Percentiles rank a stretch among this genome's conserved stretches.
phyloP scores from a whole-genome alignment of 2,797 vertebrate species.

The Gambusia yucatana region DNA sequence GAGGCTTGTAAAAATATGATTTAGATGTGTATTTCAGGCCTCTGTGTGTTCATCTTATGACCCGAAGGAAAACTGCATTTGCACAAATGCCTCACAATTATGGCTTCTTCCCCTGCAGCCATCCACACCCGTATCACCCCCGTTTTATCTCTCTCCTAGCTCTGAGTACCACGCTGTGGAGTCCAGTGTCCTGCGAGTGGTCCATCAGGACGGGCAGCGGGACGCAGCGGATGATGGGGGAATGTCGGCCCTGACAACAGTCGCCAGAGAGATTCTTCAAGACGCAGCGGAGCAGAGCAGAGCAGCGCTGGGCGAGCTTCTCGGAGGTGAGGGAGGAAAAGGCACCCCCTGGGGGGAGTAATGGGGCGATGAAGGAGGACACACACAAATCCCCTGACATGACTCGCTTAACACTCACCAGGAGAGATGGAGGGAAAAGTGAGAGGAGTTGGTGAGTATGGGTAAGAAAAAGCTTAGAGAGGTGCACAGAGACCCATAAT shows the following conservation, averaged over 20 bases:
- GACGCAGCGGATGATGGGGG: slow-evolving; percentile 81
- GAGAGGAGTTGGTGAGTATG: slow-evolving; percentile 75
- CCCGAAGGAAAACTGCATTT: slow-evolving; percentile 54
- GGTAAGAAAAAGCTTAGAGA: slow-evolving; percentile 43
- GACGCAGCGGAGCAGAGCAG: slow-evolving; percentile 91
- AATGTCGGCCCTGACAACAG: slow-evolving; percentile 76
- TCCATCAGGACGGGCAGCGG: slow-evolving; percentile 83
- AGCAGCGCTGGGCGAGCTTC: slow-evolving; percentile 88
- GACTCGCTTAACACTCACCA: slow-evolving; percentile 93
- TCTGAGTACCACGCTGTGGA: slow-evolving; percentile 84
- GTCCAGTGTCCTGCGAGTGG: slow-evolving; percentile 88
- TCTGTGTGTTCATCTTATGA: slow-evolving; percentile 47
- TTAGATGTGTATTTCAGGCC: slow-evolving; percentile 34
- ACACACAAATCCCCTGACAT: slow-evolving; percentile 89
- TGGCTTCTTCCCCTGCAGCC: slow-evolving; percentile 42
- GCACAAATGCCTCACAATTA: slow-evolving; percentile 66
- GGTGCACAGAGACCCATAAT: slow-evolving; percentile 40
- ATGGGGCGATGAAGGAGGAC: slow-evolving; percentile 88
- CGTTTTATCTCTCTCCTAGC: slow-evolving; percentile 69
- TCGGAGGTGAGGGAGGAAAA: slow-evolving; percentile 90
- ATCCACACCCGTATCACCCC: slow-evolving; percentile 40
- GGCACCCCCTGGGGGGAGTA: slow-evolving; percentile 83
- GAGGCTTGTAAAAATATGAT: neutral
- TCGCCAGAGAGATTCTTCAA: slow-evolving; percentile 91
- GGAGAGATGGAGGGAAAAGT: slow-evolving; percentile 65